Evolutionary conservation across 2,888 invertebrate genomes (phyloP).

Genomic region (Petrolisthes cinctipes): DNA sequence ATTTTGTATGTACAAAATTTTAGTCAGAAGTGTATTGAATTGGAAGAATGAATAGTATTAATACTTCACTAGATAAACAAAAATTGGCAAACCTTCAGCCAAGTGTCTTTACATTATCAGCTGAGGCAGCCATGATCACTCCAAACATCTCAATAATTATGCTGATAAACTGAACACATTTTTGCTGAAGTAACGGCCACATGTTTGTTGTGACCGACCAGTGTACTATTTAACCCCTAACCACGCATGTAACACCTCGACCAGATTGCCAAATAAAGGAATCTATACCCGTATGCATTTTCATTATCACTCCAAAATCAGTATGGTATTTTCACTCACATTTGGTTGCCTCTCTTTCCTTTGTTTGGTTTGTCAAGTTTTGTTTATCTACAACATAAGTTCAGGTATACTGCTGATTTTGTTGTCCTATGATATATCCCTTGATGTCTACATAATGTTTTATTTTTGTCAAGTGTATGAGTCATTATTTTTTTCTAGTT

Average conservation of each 20-base stretch:
- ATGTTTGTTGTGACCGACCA: constrained; percentile 49
- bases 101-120: constrained; percentile 57
- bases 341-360: constrained; percentile 61
- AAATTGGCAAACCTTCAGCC: constrained; percentile 63
- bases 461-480: neutral
- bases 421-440: constrained; percentile 8
- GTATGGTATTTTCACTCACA: constrained; percentile 15
- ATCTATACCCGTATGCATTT: constrained; percentile 47
- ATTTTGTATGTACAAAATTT: constrained; percentile 44
- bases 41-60: constrained; percentile 32
- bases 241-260: constrained; percentile 50
- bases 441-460: constrained; percentile 6
- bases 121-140: constrained; percentile 65
- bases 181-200: constrained; percentile 55
- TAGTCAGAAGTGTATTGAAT: constrained; percentile 23
- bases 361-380: constrained; percentile 64
- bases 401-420: neutral
- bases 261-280: constrained; percentile 59
- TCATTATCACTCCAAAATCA: constrained; percentile 50
- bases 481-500: constrained; percentile 6
- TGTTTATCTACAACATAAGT: constrained; percentile 51
- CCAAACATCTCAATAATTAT: constrained; percentile 26
- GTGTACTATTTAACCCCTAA: constrained; percentile 36
- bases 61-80: constrained; percentile 59
- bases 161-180: constrained; percentile 55